A percentile compares a stretch with the other conserved stretches of the same genome.
phyloP scores from a whole-genome alignment of 2,888 invertebrate genomes.

The Erannis defoliaria region DNA sequence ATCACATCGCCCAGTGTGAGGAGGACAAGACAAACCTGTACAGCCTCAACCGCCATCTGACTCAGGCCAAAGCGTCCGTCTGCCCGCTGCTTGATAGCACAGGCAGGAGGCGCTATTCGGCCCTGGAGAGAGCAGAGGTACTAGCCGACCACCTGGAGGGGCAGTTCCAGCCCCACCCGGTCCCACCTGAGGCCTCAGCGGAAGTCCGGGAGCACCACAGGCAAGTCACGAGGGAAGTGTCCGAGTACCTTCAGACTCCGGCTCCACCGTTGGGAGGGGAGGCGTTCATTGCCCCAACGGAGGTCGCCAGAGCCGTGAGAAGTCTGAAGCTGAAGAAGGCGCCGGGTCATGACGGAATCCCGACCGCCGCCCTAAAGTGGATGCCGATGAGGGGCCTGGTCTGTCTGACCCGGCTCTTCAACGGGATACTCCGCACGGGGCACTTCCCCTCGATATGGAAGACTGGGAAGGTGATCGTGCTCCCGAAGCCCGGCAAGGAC shows the following conservation, averaged over 20 bases:
- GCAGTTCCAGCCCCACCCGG: neutral
- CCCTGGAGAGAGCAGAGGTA: neutral
- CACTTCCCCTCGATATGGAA: conserved; percentile 41
- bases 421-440: too few species aligned
- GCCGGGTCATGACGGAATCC: too few species aligned
- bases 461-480: too few species aligned
- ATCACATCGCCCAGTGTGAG: neutral
- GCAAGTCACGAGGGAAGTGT: neutral
- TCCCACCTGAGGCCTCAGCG: neutral
- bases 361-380: too few species aligned
- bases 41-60: neutral
- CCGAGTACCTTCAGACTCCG: neutral
- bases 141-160: neutral
- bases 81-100: neutral
- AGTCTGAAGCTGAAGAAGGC: too few species aligned
- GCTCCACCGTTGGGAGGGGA: too few species aligned
- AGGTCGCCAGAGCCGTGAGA: too few species aligned
- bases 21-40: neutral
- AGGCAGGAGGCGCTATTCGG: neutral
- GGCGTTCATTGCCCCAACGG: too few species aligned
- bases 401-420: too few species aligned
- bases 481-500: too few species aligned
- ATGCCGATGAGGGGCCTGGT: too few species aligned
- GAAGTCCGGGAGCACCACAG: neutral
- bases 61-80: neutral